A percentile compares a stretch with the other conserved stretches of the same genome.
These are phyloP conservation scores for Bellardia pandia DNA, from an alignment of 2,888 invertebrate genomes.

Conservation along the genomic window DNA sequence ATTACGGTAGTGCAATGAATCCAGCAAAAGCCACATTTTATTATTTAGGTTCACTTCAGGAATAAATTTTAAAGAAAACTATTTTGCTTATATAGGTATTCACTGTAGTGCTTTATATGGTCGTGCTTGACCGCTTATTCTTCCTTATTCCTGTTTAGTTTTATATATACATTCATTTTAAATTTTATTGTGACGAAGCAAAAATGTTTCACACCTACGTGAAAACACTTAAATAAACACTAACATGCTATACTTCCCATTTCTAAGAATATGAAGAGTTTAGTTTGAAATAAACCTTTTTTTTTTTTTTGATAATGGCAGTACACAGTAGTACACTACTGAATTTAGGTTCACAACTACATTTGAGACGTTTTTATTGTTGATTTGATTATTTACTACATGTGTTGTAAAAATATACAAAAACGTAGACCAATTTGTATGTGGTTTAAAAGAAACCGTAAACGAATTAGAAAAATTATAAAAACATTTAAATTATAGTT, in stretches of 20 bases:
- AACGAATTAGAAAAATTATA: conserved; percentile 5
- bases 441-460: neutral
- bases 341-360: neutral
- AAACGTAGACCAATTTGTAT: conserved; percentile 18
- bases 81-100: too few relatives aligned
- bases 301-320: neutral
- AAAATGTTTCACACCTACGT: conserved; percentile 60
- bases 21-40: too few relatives aligned
- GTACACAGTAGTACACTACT: neutral
- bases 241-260: conserved; percentile 20
- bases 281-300: neutral
- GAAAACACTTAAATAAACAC: conserved; percentile 38
- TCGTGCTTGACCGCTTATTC: too few relatives aligned
- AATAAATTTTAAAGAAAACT: too few relatives aligned
- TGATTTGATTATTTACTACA: neutral
- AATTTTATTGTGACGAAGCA: conserved; percentile 32
- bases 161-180: conserved; percentile 6
- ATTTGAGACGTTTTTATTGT: neutral
- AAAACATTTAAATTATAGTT: conserved; percentile 5
- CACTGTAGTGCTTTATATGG: too few relatives aligned
- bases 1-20: too few relatives aligned
- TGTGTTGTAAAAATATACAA: conserved; percentile 18
- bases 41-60: too few relatives aligned
- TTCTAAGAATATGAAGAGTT: neutral
- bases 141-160: neutral